Conservation (phyloP, 2,797 vertebrate species). For the Champsocephalus gunnari region DNA sequence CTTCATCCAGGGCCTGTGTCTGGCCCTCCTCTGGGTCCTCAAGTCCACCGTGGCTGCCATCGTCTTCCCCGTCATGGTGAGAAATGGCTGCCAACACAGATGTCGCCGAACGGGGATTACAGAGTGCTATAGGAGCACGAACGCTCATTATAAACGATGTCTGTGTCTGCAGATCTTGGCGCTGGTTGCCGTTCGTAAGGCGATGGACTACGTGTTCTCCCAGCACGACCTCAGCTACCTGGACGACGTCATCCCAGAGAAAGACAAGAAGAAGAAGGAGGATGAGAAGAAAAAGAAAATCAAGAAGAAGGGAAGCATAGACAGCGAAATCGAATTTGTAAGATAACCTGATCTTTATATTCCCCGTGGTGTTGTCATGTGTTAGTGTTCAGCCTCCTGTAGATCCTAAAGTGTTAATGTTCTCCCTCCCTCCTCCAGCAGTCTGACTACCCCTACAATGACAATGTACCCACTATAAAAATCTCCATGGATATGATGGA, state of each 20-base stretch:
- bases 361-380: constrained; percentile 10
- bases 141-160: not conserved
- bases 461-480: constrained; percentile 98
- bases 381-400: constrained; percentile 31
- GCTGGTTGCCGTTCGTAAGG: constrained; percentile 95
- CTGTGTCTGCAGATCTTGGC: constrained; percentile 89
- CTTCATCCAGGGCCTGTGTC: constrained; percentile 93
- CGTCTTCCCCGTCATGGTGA: constrained; percentile 98
- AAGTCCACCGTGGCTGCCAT: constrained; percentile 99
- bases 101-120: not conserved
- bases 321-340: constrained; percentile 96
- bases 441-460: constrained; percentile 95
- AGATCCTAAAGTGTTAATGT: constrained; percentile 55
- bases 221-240: constrained; percentile 98
- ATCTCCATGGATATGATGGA: constrained; percentile 99
- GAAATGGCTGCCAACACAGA: constrained; percentile 19
- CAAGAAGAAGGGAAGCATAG: constrained; percentile 94
- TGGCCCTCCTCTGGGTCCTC: constrained; percentile 96
- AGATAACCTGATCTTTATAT: constrained; percentile 65
- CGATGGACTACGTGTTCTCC: constrained; percentile 98
- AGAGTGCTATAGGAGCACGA: fast-evolving
- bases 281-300: constrained; percentile 98
- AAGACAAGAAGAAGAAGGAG: constrained; percentile 99
- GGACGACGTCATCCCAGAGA: constrained; percentile 98
- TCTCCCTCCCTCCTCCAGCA: constrained; percentile 88